Conservation (phyloP, 2,797 vertebrate species). For the Myioborus miniatus region DNA sequence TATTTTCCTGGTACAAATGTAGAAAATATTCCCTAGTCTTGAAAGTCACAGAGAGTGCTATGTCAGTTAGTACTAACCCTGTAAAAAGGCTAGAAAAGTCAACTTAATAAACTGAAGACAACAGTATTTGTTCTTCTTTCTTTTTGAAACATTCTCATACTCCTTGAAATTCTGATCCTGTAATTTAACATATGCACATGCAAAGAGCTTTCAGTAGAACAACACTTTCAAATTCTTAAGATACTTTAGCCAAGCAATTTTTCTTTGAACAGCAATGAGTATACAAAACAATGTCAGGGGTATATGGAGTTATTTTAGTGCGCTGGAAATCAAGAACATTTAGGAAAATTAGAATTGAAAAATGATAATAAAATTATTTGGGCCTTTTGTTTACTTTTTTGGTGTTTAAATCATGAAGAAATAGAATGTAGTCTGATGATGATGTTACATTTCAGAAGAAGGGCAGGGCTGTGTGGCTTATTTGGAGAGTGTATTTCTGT, state of each 20-base stretch:
- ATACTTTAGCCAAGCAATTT: neutral
- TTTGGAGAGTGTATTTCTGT: neutral
- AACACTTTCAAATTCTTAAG: neutral
- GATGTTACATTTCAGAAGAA: neutral
- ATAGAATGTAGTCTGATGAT: neutral
- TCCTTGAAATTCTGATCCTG: neutral
- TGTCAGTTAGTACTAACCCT: neutral
- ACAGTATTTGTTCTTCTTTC: neutral
- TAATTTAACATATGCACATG: accelerated
- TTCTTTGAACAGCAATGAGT: neutral
- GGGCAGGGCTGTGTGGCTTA: neutral
- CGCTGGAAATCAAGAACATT: neutral
- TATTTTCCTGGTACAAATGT: slow-evolving; percentile 16
- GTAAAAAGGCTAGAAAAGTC: neutral
- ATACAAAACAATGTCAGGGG: neutral
- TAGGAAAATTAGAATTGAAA: neutral
- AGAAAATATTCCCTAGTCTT: slow-evolving; percentile 6
- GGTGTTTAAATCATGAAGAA: neutral
- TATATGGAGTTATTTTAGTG: neutral
- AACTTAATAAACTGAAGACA: neutral
- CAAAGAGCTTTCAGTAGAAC: neutral
- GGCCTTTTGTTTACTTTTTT: neutral
- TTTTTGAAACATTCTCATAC: neutral
- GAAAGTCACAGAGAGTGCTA: neutral
- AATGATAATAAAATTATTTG: neutral